These are phyloP conservation scores for Deladenus siricidicola DNA, from an alignment of 2,888 invertebrate species.

Conservation along the genomic window DNA sequence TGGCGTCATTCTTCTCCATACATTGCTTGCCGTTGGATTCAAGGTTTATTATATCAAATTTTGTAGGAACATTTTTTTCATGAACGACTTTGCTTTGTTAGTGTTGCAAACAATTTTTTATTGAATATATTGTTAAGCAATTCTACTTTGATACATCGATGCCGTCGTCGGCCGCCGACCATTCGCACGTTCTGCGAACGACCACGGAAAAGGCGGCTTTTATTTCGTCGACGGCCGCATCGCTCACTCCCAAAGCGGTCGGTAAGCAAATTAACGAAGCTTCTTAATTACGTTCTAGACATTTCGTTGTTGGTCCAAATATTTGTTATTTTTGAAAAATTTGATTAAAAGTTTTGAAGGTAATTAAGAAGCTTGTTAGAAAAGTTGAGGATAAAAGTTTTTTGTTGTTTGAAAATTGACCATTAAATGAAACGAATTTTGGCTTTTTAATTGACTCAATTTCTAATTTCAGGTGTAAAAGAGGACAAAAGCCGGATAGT, in stretches of 20 bases:
- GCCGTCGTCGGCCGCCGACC: background rate
- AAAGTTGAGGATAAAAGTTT: too few species aligned
- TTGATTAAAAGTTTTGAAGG: too few species aligned
- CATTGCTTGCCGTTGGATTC: constrained; percentile 75
- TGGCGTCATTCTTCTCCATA: constrained; percentile 69
- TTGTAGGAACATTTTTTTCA: background rate
- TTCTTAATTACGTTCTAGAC: background rate
- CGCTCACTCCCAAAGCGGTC: background rate
- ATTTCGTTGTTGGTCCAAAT: too few species aligned
- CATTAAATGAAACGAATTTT: too few species aligned
- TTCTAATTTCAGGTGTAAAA: too few species aligned
- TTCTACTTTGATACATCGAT: constrained; percentile 33
- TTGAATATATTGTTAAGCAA: constrained; percentile 21
- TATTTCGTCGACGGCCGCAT: background rate
- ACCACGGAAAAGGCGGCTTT: background rate
- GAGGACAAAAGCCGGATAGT: too few species aligned
- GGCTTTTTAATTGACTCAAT: too few species aligned
- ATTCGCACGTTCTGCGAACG: background rate
- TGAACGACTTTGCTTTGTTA: background rate
- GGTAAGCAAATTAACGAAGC: too few species aligned
- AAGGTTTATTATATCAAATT: constrained; percentile 58
- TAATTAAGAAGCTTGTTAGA: too few species aligned
- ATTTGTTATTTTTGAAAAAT: too few species aligned
- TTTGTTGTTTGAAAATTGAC: too few species aligned
- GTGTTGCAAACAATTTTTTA: background rate